phyloP scores from a whole-genome alignment of 2,888 invertebrate genomes.

The Sympetrum striolatum region DNA sequence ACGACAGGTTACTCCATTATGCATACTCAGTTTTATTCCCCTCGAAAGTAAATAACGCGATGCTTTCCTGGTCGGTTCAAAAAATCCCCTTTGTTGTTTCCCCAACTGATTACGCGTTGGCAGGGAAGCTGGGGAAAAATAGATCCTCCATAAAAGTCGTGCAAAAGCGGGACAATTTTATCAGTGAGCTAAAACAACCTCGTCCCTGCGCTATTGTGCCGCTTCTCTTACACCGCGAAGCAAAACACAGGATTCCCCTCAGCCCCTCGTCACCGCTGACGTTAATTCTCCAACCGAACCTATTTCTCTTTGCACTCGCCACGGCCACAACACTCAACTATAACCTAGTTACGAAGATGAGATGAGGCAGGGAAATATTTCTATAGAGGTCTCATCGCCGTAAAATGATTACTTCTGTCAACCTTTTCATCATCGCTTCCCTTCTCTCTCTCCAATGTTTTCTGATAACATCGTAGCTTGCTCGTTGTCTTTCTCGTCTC shows the following conservation, averaged over 20 bases:
- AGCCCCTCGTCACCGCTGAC: conserved; percentile 1
- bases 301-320: neutral
- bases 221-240: neutral
- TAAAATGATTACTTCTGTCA: neutral
- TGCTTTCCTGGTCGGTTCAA: neutral
- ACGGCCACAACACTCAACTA: neutral
- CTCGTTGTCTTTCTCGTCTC: neutral
- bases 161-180: neutral
- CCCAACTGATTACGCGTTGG: neutral
- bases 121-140: neutral
- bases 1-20: no score
- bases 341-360: conserved; percentile 26
- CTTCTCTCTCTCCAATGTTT: neutral
- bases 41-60: no score
- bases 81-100: neutral
- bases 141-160: neutral
- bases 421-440: neutral
- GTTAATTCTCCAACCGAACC: conserved; percentile 2
- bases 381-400: neutral
- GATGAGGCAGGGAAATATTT: neutral
- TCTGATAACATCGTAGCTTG: neutral
- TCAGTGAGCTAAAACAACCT: neutral
- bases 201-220: neutral
- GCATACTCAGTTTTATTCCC: no score
- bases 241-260: neutral